A percentile compares a stretch with the other conserved stretches of the same genome.
These are phyloP conservation scores for Caranx melampygus DNA, from an alignment of 2,113 vertebrate species.

Conservation along the genomic window DNA sequence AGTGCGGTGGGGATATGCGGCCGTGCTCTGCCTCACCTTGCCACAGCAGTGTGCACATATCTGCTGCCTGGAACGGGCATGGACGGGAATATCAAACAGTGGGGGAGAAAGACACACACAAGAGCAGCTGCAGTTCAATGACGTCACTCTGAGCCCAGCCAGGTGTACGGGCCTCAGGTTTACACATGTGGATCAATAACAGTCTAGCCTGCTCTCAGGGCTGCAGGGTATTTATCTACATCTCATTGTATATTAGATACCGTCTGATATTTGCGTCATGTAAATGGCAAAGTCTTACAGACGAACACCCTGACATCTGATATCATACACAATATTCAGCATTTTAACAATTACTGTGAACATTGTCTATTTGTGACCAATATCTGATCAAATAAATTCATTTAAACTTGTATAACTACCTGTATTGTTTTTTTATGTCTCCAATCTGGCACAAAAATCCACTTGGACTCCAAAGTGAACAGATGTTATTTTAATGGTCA, in stretches of 20 bases:
- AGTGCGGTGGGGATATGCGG: constrained; percentile 37
- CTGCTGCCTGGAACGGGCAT: constrained; percentile 39
- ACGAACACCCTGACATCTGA: background rate
- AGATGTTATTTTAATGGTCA: no score
- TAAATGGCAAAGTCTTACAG: background rate
- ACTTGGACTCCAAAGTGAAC: no score
- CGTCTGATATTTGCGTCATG: constrained; percentile 21
- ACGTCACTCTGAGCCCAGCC: constrained; percentile 30
- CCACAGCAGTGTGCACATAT: constrained; percentile 42
- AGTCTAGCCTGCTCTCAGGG: constrained; percentile 35
- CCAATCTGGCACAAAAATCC: no score
- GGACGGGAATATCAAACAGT: constrained; percentile 64
- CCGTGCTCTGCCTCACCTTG: constrained; percentile 18
- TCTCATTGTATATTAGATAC: background rate
- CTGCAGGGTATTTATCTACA: background rate
- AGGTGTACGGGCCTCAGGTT: constrained; percentile 29
- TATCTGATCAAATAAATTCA: no score
- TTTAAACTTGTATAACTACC: no score
- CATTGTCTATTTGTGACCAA: no score
- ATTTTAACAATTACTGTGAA: no score
- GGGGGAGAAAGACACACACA: constrained; percentile 38
- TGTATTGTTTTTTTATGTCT: no score
- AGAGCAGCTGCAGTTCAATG: constrained; percentile 53
- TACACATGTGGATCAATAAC: constrained; percentile 32
- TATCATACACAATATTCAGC: no score